Conservation (phyloP, 2,888 invertebrate species). For the Scaptomyza caliginosa region DNA sequence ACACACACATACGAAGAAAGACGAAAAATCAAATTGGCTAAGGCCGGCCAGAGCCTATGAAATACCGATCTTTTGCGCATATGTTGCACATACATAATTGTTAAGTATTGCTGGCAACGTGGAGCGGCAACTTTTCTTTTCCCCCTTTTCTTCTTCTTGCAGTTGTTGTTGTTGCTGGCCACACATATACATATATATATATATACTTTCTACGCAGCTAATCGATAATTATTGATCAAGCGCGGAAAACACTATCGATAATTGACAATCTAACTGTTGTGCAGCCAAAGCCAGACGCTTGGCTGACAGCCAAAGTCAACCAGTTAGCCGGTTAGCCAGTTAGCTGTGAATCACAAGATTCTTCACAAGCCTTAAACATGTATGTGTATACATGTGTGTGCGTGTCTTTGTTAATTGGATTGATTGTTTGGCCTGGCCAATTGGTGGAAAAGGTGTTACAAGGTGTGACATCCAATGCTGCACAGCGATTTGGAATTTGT, state of each 20-base stretch:
- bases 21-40: background rate
- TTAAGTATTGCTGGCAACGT: slow-evolving; percentile 34
- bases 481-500: slow-evolving; percentile 2
- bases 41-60: slow-evolving; percentile 17
- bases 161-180: background rate
- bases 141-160: slow-evolving; percentile 7
- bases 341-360: slow-evolving; percentile 23
- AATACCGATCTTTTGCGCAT: slow-evolving; percentile 38
- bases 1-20: background rate
- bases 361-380: slow-evolving; percentile 9
- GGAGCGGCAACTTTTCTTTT: slow-evolving; percentile 47
- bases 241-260: slow-evolving; percentile 71
- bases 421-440: slow-evolving; percentile 13
- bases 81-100: slow-evolving; percentile 33
- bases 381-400: slow-evolving; percentile 4
- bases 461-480: slow-evolving; percentile 2
- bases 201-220: slow-evolving; percentile 61
- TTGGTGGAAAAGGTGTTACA: slow-evolving; percentile 6
- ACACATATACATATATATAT: background rate
- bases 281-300: slow-evolving; percentile 1
- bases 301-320: background rate
- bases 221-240: slow-evolving; percentile 79
- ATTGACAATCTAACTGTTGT: slow-evolving; percentile 73
- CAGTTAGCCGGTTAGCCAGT: background rate
- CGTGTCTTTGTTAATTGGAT: slow-evolving; percentile 18